Conservation (phyloP, 2,888 invertebrate genomes). For the Temnothorax rugatulus region DNA sequence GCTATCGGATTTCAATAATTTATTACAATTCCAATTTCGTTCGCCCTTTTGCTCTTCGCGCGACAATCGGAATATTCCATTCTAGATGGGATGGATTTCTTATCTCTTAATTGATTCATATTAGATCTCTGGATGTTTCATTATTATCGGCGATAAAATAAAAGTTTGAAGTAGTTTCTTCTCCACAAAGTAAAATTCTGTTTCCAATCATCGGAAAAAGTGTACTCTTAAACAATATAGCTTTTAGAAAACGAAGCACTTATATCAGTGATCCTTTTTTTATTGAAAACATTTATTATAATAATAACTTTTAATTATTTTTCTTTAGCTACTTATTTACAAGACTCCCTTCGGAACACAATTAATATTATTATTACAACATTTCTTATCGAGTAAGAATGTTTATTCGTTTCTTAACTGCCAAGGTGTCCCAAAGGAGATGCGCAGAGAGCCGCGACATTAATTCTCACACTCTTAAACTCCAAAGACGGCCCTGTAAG, state of each 20-base stretch:
- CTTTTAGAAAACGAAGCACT: not conserved
- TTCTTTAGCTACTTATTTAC: not conserved
- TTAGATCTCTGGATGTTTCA: conserved; percentile 36
- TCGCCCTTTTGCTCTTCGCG: conserved; percentile 9
- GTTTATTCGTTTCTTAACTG: conserved; percentile 49
- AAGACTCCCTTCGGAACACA: not conserved
- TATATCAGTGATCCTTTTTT: not conserved
- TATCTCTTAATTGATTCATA: conserved; percentile 46
- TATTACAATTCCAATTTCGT: conserved; percentile 69
- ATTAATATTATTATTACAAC: conserved; percentile 11
- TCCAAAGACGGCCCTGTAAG: conserved; percentile 62
- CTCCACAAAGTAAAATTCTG: conserved; percentile 4
- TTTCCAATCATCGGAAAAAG: conserved; percentile 17
- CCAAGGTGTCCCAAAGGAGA: conserved; percentile 6
- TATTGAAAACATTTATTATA: not conserved
- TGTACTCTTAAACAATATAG: not conserved
- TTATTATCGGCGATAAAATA: conserved; percentile 30
- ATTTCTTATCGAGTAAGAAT: not conserved
- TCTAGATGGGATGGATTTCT: conserved; percentile 34
- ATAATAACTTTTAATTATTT: not conserved
- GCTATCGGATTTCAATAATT: conserved; percentile 76
- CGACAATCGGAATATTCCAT: conserved; percentile 37
- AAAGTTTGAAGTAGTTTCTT: not conserved
- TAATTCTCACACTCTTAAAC: conserved; percentile 54
- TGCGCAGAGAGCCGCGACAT: conserved; percentile 27